phyloP scores from a whole-genome alignment of 2,797 vertebrate genomes.

The Diceros bicornis region DNA sequence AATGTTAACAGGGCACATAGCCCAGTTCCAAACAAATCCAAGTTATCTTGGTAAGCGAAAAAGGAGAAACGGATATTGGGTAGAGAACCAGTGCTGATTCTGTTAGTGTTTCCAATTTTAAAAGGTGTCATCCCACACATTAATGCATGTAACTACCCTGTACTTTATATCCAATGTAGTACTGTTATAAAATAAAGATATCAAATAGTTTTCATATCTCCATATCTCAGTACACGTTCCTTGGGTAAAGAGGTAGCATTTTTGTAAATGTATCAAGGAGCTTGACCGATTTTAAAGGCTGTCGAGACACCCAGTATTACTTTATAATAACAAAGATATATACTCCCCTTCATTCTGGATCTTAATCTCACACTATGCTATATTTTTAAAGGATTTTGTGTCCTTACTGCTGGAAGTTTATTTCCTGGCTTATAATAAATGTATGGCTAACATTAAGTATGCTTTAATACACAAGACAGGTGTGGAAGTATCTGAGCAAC shows the following conservation, averaged over 20 bases:
- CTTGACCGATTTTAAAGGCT: constrained; percentile 33
- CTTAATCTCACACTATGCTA: not conserved
- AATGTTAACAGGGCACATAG: not conserved
- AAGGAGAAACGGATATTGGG: not conserved
- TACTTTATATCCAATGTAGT: not conserved
- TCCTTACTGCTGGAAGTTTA: constrained; percentile 32
- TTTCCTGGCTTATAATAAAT: constrained; percentile 36
- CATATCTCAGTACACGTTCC: not conserved
- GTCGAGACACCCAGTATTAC: not conserved
- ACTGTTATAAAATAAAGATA: constrained; percentile 48
- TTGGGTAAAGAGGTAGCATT: constrained; percentile 29
- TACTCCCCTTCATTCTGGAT: not conserved
- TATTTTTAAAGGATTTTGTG: not conserved
- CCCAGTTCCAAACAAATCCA: not conserved
- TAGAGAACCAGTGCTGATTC: not conserved
- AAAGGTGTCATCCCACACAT: not conserved
- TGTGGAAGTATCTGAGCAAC: not conserved
- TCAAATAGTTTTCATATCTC: constrained; percentile 8
- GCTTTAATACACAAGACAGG: constrained; percentile 6
- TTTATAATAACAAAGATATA: not conserved
- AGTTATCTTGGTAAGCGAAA: constrained; percentile 14
- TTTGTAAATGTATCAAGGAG: constrained; percentile 36
- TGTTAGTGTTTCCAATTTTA: not conserved
- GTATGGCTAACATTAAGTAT: not conserved
- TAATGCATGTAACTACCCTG: not conserved